Evolutionary conservation across 2,888 invertebrate species (phyloP).

Genomic region (Griposia aprilina): DNA sequence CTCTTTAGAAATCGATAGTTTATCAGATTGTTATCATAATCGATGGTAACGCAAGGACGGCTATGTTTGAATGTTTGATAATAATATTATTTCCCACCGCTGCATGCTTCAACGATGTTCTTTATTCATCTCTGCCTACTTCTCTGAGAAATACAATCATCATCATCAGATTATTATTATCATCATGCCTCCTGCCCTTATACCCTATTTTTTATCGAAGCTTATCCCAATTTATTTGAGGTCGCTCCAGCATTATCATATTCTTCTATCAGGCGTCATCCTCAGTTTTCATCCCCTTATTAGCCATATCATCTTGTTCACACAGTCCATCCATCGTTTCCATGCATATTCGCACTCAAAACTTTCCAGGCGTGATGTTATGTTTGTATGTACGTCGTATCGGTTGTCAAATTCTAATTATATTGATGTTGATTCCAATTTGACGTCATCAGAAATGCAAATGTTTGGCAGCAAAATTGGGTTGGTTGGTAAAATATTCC

Average conservation of each 20-base stretch:
- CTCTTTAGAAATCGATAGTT: slow-evolving; percentile 50
- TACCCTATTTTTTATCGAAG: too few relatives aligned
- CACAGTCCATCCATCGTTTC: background rate
- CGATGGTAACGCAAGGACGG: slow-evolving; percentile 53
- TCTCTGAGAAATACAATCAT: background rate
- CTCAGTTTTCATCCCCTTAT: background rate
- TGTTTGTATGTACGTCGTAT: background rate
- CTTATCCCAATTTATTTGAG: too few relatives aligned
- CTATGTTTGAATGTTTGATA: slow-evolving; percentile 33
- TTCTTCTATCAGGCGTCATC: background rate
- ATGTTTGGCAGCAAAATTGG: slow-evolving; percentile 24
- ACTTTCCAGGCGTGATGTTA: background rate
- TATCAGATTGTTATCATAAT: slow-evolving; percentile 47
- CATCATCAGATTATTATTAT: background rate
- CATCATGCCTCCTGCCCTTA: background rate
- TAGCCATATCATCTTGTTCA: background rate
- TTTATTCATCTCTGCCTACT: background rate
- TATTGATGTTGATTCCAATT: slow-evolving; percentile 21
- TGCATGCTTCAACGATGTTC: slow-evolving; percentile 8
- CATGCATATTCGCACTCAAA: background rate
- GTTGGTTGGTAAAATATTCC: background rate
- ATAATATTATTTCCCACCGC: slow-evolving; percentile 9
- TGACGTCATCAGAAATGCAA: slow-evolving; percentile 27
- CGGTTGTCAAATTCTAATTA: slow-evolving; percentile 30
- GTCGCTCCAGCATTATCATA: background rate